Conservation (phyloP, 2,797 vertebrate species). For the Falco cherrug region DNA sequence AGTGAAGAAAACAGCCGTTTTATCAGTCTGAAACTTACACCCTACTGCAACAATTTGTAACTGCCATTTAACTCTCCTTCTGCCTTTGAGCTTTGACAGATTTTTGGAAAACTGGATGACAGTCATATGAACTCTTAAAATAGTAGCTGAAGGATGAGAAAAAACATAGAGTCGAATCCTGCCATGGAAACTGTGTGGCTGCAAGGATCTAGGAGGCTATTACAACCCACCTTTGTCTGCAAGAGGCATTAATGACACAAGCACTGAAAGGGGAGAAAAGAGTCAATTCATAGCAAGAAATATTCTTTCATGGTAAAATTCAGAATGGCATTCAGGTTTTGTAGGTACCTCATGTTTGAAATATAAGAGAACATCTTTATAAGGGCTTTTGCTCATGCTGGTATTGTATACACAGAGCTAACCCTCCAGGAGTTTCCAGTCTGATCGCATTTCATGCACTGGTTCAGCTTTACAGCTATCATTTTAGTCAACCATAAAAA, state of each 20-base stretch:
- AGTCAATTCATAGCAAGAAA: background rate
- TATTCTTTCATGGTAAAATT: background rate
- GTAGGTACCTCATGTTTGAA: background rate
- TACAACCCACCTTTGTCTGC: constrained; percentile 14
- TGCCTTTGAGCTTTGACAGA: constrained; percentile 10
- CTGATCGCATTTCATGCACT: constrained; percentile 26
- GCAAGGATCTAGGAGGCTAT: background rate
- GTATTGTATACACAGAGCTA: background rate
- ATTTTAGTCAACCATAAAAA: background rate
- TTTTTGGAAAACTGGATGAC: constrained; percentile 24
- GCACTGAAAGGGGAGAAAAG: background rate
- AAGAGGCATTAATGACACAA: constrained; percentile 6
- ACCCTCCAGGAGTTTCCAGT: constrained; percentile 23
- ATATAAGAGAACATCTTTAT: background rate
- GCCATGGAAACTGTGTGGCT: constrained; percentile 16
- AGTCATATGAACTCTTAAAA: constrained; percentile 55
- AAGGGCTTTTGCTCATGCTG: background rate
- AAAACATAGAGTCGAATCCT: background rate
- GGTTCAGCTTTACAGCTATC: constrained; percentile 16
- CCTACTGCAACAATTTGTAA: background rate
- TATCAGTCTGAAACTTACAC: background rate
- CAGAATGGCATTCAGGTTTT: background rate
- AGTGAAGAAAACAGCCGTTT: background rate
- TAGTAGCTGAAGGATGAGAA: constrained; percentile 4
- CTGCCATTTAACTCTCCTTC: background rate